Base-by-base conservation (phyloP, 2,113 vertebrate genomes). In the Nothobranchius kuhntae region DNA sequence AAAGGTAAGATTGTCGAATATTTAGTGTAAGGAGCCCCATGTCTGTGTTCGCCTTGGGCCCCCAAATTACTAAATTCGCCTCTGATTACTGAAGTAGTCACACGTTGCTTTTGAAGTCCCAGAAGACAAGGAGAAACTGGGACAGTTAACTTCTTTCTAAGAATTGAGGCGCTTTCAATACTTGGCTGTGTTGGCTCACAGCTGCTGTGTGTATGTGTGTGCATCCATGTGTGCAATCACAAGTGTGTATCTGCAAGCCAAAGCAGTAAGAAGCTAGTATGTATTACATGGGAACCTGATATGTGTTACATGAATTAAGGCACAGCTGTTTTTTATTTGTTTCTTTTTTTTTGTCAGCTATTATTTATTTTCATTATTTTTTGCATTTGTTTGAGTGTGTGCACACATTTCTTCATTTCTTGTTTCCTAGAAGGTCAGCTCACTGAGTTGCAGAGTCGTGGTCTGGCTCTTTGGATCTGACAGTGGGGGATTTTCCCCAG, bases 401-500 rank as follows among this genome's bases (percentile, higher is more conserved):
- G 69, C 59, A 13, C 6, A 9, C 35, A 51, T 80, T 78, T 83
- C 78, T 66, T 66, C 69, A 62, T 65, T n/a, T n/a, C n/a, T n/a
- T 35, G 61, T 80, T 86, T 89, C 82, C 77, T 90, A 73, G 78
- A 87, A 78, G 80, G 65, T 61, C 54, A 51, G 36, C 62, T 64
- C 9, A 57, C 62, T 64, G 77, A 76, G 54, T 55, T 70, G 70
- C 69, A 81, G 51, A 42, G 51, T 48, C 77, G 68, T 75, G 77
- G 69, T 80, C 79, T 68, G 75, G 67, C 51, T 83, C 74, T 85
- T 82, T 78, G 84, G 82, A 36, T 58, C 68, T 81, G 67, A 59
- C 71, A 73, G 76, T 5, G 10, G 72, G 84, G 86, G 78, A 80
- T 81, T 87, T 91, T 89, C 79, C 82, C 77, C 68, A 63, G 79